Base-by-base conservation (phyloP, 2,797 vertebrate species). In the Cirrhinus mrigala region DNA sequence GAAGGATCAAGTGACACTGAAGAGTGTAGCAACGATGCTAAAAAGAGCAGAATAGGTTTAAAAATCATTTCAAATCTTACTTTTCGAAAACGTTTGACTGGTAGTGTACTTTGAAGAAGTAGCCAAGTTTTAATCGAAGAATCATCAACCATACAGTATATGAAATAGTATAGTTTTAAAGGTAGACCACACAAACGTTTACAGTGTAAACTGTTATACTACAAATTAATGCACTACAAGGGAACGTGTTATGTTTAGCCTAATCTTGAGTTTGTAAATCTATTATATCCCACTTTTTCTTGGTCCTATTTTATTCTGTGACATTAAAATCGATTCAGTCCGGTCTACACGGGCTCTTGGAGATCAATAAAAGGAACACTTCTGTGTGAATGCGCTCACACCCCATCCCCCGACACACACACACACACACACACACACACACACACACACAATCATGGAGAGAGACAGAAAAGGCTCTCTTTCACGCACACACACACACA, bases 341-440 rank as follows among this genome's bases (percentile, higher is more conserved):
- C 44, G 27, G 27, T 27, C 62, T 40, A 50, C 68, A 50, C 64
- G 56, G 50, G 50, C 40, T 69, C 37, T 58, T 27, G 68, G 46
- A 85, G 77, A 80, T 85, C 84, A 85, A 85, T 85, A 80, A 85
- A 85, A 85, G 77, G 18, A 80, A 74, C 83, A 85, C 83, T 79
- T 88, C 29, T 66, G 74, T 66, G 79, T 73, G 71, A 58, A 62
- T 50, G 50, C 54, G 54, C 64, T 52, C 56, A 85, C 83, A 70
- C 73, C 75, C 64, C 78, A 70, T 62, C 69, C 82, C 70, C 81
- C 71, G 81, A 83, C 75, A 76, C 75, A 50, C 44, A 62, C 56
- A 64, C 85, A 71, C 83, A 70, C 88, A 33, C 89, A 81, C 89
- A 89, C 90, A 64, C 92, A 54, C 78, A 83, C 85, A 54, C 90